These are phyloP conservation scores for Erannis defoliaria DNA, from an alignment of 2,888 invertebrate species.

Conservation along the genomic window DNA sequence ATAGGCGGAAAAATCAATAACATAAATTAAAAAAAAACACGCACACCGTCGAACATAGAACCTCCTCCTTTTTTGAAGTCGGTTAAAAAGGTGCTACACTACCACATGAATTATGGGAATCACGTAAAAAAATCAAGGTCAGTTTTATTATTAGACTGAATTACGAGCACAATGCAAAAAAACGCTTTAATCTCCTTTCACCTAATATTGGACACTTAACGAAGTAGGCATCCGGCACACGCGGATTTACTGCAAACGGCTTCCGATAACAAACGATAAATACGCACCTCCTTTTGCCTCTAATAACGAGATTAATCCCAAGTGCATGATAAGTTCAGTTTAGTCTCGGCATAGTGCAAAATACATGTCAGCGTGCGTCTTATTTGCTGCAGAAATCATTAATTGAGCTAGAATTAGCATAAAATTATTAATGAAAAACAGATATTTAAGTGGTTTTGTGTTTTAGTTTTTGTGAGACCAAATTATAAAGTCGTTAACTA, in stretches of 20 bases:
- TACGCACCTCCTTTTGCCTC: slow-evolving; percentile 62
- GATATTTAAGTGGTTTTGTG: not conserved
- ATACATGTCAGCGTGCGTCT: slow-evolving; percentile 40
- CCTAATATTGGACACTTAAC: slow-evolving; percentile 47
- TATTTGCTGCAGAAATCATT: slow-evolving; percentile 16
- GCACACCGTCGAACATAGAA: no score
- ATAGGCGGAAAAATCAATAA: no score
- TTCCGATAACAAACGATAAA: slow-evolving; percentile 53
- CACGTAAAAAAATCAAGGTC: slow-evolving; percentile 65
- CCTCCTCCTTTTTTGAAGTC: no score
- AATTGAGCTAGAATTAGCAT: no score
- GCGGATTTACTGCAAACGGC: slow-evolving; percentile 34
- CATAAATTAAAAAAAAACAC: no score
- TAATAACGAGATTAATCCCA: slow-evolving; percentile 63
- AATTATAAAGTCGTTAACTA: slow-evolving; percentile 23
- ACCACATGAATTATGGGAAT: slow-evolving; percentile 39
- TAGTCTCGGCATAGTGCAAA: slow-evolving; percentile 49
- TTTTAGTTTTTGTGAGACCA: not conserved
- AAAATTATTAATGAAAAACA: not conserved
- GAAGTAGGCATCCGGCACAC: slow-evolving; percentile 13
- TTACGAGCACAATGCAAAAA: slow-evolving; percentile 51
- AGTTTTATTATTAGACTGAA: slow-evolving; percentile 61
- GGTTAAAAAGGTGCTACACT: no score
- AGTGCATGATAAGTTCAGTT: slow-evolving; percentile 70
- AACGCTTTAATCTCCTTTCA: slow-evolving; percentile 63